Conservation (phyloP, 1,140 invertebrate genomes). For the Subanguina moxae region DNA sequence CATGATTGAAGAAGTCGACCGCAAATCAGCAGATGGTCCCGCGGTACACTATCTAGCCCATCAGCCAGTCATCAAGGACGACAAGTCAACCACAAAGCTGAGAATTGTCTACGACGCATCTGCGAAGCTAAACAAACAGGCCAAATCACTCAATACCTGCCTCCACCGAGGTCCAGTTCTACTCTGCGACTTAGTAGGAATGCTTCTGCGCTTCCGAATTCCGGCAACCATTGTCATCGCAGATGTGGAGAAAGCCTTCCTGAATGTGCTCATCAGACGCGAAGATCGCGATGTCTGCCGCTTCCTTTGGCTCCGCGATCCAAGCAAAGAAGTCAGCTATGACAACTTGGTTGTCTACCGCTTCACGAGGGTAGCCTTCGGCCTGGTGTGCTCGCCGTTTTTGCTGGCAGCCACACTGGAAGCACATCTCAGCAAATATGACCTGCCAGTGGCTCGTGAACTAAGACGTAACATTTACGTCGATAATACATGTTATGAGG, state of each 20-base stretch:
- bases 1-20: constrained; percentile 4
- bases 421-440: constrained; percentile 13
- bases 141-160: constrained; percentile 56
- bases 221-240: constrained; percentile 7
- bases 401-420: constrained; percentile 24
- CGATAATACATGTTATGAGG: constrained; percentile 31
- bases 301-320: constrained; percentile 40
- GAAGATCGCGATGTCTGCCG: constrained; percentile 22
- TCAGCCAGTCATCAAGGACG: constrained; percentile 13
- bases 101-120: constrained; percentile 60
- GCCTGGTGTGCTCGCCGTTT: constrained; percentile 26
- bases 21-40: background rate
- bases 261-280: constrained; percentile 22
- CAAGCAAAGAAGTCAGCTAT: background rate
- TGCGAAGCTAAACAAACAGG: constrained; percentile 30
- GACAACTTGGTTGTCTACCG: constrained; percentile 21
- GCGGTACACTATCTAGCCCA: constrained; percentile 18
- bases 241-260: constrained; percentile 44
- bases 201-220: constrained; percentile 33
- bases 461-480: constrained; percentile 32
- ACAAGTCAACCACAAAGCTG: constrained; percentile 52
- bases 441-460: background rate
- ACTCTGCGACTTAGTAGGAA: constrained; percentile 25
- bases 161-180: constrained; percentile 39
- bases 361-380: constrained; percentile 35